Conservation (phyloP, 2,797 vertebrate species). For the Apogon talboti region DNA sequence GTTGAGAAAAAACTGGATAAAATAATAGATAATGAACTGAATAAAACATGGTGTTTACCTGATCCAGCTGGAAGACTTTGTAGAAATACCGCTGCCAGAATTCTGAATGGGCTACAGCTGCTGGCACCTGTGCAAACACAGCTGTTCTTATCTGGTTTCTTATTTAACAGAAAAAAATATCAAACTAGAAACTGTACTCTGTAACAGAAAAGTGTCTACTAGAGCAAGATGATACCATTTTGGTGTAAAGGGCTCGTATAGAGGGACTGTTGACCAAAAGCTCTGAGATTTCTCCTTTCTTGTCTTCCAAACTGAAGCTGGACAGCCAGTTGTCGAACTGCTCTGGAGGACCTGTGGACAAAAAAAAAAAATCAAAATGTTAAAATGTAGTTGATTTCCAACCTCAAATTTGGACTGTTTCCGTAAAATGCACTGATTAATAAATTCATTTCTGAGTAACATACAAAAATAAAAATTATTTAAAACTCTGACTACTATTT, state of each 20-base stretch:
- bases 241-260: conserved; percentile 95
- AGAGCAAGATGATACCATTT: conserved; percentile 88
- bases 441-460: no score
- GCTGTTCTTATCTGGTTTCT: not conserved
- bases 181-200: not conserved
- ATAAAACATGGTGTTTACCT: conserved; percentile 80
- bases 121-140: conserved; percentile 86
- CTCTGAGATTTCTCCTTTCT: conserved; percentile 92
- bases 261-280: conserved; percentile 94
- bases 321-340: conserved; percentile 92
- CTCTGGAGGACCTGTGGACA: conserved; percentile 87
- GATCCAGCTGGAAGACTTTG: conserved; percentile 93
- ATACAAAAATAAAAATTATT: no score
- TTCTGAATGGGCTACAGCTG: conserved; percentile 93
- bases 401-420: no score
- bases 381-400: not conserved
- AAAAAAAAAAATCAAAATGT: not conserved
- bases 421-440: no score
- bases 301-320: conserved; percentile 91
- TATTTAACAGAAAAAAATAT: not conserved
- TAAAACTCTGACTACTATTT: no score
- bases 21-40: not conserved
- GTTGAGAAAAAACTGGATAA: not conserved
- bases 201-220: not conserved
- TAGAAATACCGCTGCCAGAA: conserved; percentile 99